phyloP scores from a whole-genome alignment of 2,888 invertebrate genomes.

The Noctua fimbriata region DNA sequence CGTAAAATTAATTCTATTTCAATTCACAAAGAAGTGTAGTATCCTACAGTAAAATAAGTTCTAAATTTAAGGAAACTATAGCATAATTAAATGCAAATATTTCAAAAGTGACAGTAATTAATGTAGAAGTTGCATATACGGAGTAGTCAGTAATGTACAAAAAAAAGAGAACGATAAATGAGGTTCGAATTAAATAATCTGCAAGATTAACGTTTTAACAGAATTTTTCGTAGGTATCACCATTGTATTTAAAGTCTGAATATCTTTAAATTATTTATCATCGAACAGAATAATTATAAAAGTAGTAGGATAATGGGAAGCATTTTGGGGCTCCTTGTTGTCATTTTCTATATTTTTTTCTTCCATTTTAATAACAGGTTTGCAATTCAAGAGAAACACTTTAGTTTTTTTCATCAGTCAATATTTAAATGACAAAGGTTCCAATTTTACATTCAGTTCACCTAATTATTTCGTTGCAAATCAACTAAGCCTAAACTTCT shows the following conservation, averaged over 20 bases:
- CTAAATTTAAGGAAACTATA: neutral
- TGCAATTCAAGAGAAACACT: neutral
- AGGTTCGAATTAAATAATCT: conserved; percentile 37
- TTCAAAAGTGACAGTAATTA: conserved; percentile 27
- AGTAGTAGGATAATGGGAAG: neutral
- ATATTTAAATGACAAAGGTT: neutral
- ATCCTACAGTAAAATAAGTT: neutral
- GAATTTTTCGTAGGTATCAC: conserved; percentile 12
- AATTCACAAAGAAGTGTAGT: neutral
- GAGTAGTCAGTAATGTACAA: conserved; percentile 13
- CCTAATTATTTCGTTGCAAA: neutral
- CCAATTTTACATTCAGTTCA: neutral
- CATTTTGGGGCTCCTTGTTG: neutral
- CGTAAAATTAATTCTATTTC: neutral
- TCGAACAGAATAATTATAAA: conserved; percentile 2
- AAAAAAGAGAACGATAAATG: conserved; percentile 41
- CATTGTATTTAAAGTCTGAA: conserved; percentile 12
- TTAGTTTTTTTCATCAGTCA: neutral
- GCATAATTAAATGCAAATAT: conserved; percentile 24
- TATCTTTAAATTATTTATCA: conserved; percentile 10
- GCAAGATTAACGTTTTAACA: conserved; percentile 48
- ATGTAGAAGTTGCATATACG: conserved; percentile 10
- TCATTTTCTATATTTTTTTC: neutral
- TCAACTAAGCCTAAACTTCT: neutral
- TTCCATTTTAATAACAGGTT: neutral